These are phyloP conservation scores for Tetramorium alpestre DNA, from an alignment of 1,140 invertebrate genomes.

Conservation along the genomic window DNA sequence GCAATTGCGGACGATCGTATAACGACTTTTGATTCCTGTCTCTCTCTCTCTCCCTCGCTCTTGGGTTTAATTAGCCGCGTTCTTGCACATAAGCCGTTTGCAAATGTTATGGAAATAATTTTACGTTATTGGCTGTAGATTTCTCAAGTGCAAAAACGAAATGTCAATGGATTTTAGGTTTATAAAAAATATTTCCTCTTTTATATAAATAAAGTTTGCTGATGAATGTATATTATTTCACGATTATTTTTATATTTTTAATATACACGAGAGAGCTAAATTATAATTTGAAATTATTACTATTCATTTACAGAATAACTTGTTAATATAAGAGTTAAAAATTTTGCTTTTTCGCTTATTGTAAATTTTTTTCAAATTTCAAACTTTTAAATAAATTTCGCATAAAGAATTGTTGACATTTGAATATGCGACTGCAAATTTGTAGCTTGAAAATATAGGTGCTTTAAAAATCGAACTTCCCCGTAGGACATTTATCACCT, in stretches of 20 bases:
- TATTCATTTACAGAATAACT: conserved; percentile 9
- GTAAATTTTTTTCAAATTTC: background rate
- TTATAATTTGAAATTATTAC: conserved; percentile 14
- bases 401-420: background rate
- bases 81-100: background rate
- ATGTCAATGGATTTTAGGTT: background rate
- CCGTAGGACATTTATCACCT: background rate
- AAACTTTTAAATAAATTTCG: background rate
- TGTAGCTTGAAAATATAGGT: background rate
- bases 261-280: background rate
- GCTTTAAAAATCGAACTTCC: background rate
- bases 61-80: background rate
- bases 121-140: background rate
- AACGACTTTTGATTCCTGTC: conserved; percentile 15
- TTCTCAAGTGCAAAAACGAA: background rate
- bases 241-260: background rate
- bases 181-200: conserved; percentile 13
- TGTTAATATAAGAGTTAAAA: background rate
- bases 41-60: background rate
- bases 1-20: conserved; percentile 33
- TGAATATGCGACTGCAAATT: background rate
- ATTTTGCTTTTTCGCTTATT: background rate
- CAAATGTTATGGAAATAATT: background rate
- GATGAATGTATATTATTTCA: background rate
- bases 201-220: background rate